Conservation (phyloP, 2,797 vertebrate genomes). For the Scleropages formosus region DNA sequence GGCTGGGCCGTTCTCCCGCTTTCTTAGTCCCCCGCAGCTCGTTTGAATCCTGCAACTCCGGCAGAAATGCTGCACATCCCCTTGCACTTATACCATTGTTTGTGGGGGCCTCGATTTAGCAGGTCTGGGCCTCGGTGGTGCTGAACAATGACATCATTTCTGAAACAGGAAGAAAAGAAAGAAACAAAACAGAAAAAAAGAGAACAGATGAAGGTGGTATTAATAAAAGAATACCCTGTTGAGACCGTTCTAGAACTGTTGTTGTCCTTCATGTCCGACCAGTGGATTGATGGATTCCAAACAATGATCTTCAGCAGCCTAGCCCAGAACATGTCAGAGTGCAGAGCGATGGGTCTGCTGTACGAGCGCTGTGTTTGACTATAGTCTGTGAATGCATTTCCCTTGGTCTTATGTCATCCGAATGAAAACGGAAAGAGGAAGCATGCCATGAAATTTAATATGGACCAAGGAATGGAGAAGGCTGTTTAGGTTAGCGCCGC, state of each 20-base stretch:
- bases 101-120: too few relatives aligned
- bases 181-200: too few relatives aligned
- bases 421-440: background rate
- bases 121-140: too few relatives aligned
- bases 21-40: background rate
- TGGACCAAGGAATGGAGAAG: background rate
- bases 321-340: constrained; percentile 17
- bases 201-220: too few relatives aligned
- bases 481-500: constrained; percentile 7
- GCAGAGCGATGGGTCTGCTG: background rate
- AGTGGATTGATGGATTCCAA: constrained; percentile 2
- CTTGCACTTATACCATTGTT: too few relatives aligned
- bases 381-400: background rate
- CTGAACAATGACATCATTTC: too few relatives aligned
- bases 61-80: background rate
- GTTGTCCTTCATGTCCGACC: constrained; percentile 5
- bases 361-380: constrained; percentile 9
- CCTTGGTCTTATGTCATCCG: too few relatives aligned
- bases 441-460: background rate
- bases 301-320: background rate
- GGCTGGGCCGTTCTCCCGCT: background rate
- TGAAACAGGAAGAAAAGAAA: too few relatives aligned
- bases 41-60: background rate
- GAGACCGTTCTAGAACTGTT: background rate
- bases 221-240: too few relatives aligned